These are phyloP conservation scores for Thamnophis elegans DNA, from an alignment of 2,797 vertebrate genomes.

Conservation along the genomic window DNA sequence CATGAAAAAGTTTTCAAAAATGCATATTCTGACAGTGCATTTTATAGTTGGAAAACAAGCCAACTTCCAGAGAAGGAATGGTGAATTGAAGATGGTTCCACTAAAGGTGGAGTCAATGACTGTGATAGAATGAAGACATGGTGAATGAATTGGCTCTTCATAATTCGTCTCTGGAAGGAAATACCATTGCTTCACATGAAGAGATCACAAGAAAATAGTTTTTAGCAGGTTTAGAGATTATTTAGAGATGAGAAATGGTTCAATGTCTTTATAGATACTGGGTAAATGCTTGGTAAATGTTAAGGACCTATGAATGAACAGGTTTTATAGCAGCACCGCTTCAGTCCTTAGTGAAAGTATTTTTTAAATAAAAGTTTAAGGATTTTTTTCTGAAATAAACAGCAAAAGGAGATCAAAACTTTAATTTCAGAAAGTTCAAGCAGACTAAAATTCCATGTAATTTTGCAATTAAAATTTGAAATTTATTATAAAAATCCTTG, in stretches of 20 bases:
- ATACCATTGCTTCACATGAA: neutral
- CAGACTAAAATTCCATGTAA: neutral
- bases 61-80: neutral
- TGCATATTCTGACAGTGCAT: neutral
- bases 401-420: neutral
- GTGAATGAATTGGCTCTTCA: neutral
- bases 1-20: neutral
- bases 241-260: neutral
- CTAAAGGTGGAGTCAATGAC: neutral
- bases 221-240: neutral
- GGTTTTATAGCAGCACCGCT: neutral
- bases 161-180: neutral
- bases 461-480: neutral
- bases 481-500: neutral
- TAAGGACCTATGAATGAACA: neutral
- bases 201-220: neutral
- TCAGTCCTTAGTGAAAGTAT: neutral
- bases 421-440: neutral
- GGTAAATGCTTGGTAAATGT: neutral
- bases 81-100: neutral
- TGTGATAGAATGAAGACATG: neutral
- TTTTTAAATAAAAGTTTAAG: neutral
- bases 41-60: neutral
- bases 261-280: neutral
- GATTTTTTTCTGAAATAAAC: neutral